Conservation (phyloP, 2,797 vertebrate genomes). For the Acrocephalus scirpaceus region DNA sequence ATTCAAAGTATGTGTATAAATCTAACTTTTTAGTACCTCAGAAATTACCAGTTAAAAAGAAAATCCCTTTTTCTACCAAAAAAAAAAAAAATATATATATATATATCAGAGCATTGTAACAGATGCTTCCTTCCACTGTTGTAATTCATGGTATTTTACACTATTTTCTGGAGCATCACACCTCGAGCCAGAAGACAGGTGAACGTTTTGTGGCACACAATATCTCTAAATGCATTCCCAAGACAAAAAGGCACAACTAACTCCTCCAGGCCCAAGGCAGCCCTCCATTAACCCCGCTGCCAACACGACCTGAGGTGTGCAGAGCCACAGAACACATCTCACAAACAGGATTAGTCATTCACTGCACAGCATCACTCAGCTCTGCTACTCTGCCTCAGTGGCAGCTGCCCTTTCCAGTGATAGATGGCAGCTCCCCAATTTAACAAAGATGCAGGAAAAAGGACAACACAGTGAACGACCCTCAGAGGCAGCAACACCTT, state of each 20-base stretch:
- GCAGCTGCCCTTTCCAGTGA: conserved; percentile 48
- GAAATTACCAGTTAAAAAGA: not conserved
- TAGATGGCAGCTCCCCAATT: not conserved
- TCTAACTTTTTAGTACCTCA: not conserved
- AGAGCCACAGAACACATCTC: not conserved
- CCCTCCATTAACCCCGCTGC: not conserved
- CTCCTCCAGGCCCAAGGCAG: not conserved
- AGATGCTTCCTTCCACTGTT: not conserved
- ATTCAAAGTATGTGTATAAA: not conserved
- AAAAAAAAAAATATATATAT: not conserved
- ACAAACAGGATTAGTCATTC: conserved; percentile 10
- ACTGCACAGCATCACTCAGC: not conserved
- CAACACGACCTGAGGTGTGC: rapidly evolving
- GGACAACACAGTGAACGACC: not conserved
- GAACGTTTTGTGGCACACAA: not conserved
- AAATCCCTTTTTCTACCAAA: not conserved
- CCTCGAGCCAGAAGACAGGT: not conserved
- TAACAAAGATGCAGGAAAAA: not conserved
- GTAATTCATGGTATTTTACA: not conserved
- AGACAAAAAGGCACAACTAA: not conserved
- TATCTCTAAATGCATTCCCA: not conserved
- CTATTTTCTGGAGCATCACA: not conserved
- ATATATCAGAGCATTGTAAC: not conserved
- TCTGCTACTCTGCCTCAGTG: not conserved
- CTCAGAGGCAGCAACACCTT: not conserved